Base-by-base conservation (phyloP, 2,888 invertebrate species). In the Torymus auratus region DNA sequence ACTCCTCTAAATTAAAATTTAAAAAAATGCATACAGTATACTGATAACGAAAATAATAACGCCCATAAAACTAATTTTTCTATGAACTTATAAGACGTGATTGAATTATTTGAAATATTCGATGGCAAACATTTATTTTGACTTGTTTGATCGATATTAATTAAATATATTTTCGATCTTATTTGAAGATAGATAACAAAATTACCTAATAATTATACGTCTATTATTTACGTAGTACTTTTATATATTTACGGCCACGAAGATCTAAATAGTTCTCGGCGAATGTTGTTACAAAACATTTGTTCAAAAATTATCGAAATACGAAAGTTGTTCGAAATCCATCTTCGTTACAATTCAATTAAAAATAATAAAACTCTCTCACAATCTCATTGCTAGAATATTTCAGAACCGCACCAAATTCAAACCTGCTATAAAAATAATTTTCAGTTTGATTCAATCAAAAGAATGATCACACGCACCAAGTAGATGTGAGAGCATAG, bases 311-410 rank as follows among this genome's bases (percentile, higher is more conserved):
- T 5, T 53, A 61, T 41, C 17, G 7, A 52, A 72, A 61, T 53
- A 20, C 62, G 2, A 62, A 61, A 23, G 50, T 52, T 17, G 5
- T 53, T 12, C 23, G n/a, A 52, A n/a, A 62, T 72, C 52, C 15
- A 62, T 23, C 23, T 15, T 14, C 2, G 1, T 61, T 15, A n/a
- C 15, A 70, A 58, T 23, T 41, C 41, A 60, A 53, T n/a, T 11
- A 13, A 7, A 28, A 14, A 71, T 4, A 71, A 71, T 61, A 0
- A 61, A 53, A 71, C n/a, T 14, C 5, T 61, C 52, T 14, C 61
- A 61, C 61, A 71, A 71, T 71, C 12, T n/a, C 10, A 71, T 71
- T 71, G 61, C 23, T 71, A 71, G 71, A 52, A 53, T 61, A 17
- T 20, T 20, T 41, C 5, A 13, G n/a, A 13, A 58, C 10, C 0